These are phyloP conservation scores for Eupithecia vulgata DNA, from an alignment of 2,888 invertebrate species.

Conservation along the genomic window DNA sequence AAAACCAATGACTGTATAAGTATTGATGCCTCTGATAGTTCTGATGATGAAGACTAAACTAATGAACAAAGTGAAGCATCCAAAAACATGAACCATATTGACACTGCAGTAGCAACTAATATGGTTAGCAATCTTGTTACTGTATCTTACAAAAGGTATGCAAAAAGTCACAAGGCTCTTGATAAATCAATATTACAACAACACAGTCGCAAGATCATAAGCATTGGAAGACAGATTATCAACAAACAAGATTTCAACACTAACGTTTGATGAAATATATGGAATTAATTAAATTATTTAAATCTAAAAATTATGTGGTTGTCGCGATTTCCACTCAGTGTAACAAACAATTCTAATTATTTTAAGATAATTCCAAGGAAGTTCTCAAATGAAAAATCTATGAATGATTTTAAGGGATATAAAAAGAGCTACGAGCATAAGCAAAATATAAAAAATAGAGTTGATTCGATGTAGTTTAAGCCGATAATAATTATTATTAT, in stretches of 20 bases:
- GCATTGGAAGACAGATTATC: constrained; percentile 71
- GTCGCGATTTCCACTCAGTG: constrained; percentile 47
- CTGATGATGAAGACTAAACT: constrained; percentile 44
- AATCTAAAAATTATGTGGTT: constrained; percentile 67
- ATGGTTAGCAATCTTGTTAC: constrained; percentile 17
- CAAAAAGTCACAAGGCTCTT: constrained; percentile 17
- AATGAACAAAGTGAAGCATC: too few species aligned
- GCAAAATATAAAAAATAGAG: too few species aligned
- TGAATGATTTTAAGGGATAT: too few species aligned
- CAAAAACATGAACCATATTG: background rate
- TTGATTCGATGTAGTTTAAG: too few species aligned
- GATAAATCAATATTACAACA: constrained; percentile 44
- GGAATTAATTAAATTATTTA: constrained; percentile 68
- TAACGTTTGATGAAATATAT: constrained; percentile 68
- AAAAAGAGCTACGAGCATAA: too few species aligned
- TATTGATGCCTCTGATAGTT: constrained; percentile 66
- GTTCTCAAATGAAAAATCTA: too few species aligned
- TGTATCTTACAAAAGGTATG: constrained; percentile 16
- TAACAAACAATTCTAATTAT: too few species aligned
- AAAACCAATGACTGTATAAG: constrained; percentile 57
- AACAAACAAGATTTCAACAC: constrained; percentile 62
- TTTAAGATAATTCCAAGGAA: too few species aligned
- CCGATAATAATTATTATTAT: too few species aligned
- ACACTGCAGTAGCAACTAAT: constrained; percentile 9
- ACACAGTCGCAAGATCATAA: constrained; percentile 70